phyloP scores from a whole-genome alignment of 2,888 invertebrate species.

The Lymantria monacha region DNA sequence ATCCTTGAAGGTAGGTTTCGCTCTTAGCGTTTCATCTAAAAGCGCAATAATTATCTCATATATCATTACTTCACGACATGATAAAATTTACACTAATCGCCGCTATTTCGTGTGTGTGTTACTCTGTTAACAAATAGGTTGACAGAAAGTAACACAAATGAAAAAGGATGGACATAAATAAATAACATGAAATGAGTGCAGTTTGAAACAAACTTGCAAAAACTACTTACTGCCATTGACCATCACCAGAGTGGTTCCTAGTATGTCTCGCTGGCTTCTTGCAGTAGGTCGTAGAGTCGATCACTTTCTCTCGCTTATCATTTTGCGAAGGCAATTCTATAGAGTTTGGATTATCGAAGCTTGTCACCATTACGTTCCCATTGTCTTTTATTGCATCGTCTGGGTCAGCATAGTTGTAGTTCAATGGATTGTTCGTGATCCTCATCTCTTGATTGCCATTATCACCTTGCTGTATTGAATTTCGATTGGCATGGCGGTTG shows the following conservation, averaged over 20 bases:
- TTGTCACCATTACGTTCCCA: constrained; percentile 82
- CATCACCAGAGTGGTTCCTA: constrained; percentile 66
- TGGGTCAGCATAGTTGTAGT: constrained; percentile 85
- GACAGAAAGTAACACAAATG: too few relatives aligned
- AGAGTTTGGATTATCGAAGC: constrained; percentile 89
- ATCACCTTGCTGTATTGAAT: constrained; percentile 56
- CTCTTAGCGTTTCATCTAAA: too few relatives aligned
- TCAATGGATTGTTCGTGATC: constrained; percentile 90
- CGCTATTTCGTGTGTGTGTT: too few relatives aligned
- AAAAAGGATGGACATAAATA: too few relatives aligned
- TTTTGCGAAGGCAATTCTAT: constrained; percentile 84
- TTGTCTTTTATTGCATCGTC: constrained; percentile 82
- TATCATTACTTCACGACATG: too few relatives aligned
- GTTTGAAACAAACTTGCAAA: constrained; percentile 15
- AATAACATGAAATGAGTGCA: not conserved
- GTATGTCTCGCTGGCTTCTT: constrained; percentile 79
- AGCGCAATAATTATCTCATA: too few relatives aligned
- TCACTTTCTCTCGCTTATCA: constrained; percentile 60
- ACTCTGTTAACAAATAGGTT: too few relatives aligned
- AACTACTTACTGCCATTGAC: constrained; percentile 77
- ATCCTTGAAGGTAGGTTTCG: too few relatives aligned
- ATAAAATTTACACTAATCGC: too few relatives aligned
- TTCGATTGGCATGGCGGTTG: constrained; percentile 69
- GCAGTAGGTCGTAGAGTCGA: constrained; percentile 88
- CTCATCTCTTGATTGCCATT: constrained; percentile 84